Evolutionary conservation across 2,888 invertebrate species (phyloP), one percentile per base, ranked within the genome.

Genomic region (Diarsia rubi): DNA sequence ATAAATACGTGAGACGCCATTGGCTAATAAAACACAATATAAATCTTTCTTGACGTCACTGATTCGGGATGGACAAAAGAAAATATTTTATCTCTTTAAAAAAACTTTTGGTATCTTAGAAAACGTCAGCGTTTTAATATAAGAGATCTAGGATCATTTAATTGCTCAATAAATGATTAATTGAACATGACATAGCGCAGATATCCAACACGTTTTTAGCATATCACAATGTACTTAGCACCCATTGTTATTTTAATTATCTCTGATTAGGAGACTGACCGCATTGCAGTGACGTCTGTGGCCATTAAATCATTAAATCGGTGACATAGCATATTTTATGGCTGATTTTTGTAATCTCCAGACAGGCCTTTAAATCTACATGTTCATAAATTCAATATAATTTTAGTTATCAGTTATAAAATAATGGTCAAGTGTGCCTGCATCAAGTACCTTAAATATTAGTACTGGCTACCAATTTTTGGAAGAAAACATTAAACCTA

Each of bases 291-390:
- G 71, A 78, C 71, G 70, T 67, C 9, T 59, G 12, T n/a, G 0
- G 4, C 6, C 12, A 70, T 54, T 63, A 31, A 63, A 71, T 79
- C 12, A 69, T 54, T 63, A 31, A 63, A 71, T 79, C 24, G 62
- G 42, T 42, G 62, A 78, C n/a, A n/a, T 1, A 31, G 54, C 72
- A 49, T n/a, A 37, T 24, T 52, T 62, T n/a, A 24, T 42, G 42
- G 42, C n/a, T 42, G 4, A 45, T 54, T 24, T 24, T 24, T 19
- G 12, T 75, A 19, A 73, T 76, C 73, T 63, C 8, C 31, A 73
- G 54, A 79, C 62, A 80, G 62, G 57, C 63, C 73, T 79, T 8
- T 71, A 47, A 42, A 54, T 54, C 73, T 63, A 47, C 16, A 31
- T 0, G 62, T 42, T 14, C 6, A 73, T 79, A 72, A 54, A 73